Evolutionary conservation across 2,113 vertebrate species (phyloP).

Genomic region (Catagonus wagneri): DNA sequence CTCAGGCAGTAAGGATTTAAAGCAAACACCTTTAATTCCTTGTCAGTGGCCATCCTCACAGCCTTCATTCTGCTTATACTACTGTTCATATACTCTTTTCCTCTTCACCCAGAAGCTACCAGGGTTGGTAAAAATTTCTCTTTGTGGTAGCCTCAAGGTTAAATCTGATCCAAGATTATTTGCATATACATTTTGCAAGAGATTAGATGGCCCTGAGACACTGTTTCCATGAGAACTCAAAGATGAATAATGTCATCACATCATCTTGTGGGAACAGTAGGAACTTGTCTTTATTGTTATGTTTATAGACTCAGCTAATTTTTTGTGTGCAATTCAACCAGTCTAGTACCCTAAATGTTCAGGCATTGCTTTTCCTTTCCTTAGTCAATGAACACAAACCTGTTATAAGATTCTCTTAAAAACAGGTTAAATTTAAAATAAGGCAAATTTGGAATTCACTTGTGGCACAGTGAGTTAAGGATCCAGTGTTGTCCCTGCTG

Average conservation of each 20-base stretch:
- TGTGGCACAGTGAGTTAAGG: too few species aligned
- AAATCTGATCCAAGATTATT: background rate
- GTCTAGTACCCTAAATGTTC: background rate
- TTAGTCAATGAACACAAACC: background rate
- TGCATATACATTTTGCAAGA: background rate
- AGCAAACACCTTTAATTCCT: background rate
- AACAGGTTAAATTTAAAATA: background rate
- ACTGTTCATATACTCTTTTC: background rate
- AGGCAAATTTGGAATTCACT: background rate
- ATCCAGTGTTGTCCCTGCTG: too few species aligned
- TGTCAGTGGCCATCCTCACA: background rate
- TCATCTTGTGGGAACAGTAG: background rate
- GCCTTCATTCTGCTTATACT: background rate
- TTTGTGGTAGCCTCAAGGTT: background rate
- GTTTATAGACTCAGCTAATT: background rate
- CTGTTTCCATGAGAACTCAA: slow-evolving; percentile 38
- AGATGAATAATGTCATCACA: slow-evolving; percentile 17
- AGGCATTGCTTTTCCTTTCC: background rate
- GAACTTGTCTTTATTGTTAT: background rate
- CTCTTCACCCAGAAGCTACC: background rate
- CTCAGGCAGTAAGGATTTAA: background rate
- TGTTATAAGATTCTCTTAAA: background rate
- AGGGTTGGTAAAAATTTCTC: background rate
- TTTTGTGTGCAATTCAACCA: background rate
- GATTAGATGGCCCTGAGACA: background rate